Conservation (phyloP, 1,140 invertebrate species). For the Acromyrmex charruanus region DNA sequence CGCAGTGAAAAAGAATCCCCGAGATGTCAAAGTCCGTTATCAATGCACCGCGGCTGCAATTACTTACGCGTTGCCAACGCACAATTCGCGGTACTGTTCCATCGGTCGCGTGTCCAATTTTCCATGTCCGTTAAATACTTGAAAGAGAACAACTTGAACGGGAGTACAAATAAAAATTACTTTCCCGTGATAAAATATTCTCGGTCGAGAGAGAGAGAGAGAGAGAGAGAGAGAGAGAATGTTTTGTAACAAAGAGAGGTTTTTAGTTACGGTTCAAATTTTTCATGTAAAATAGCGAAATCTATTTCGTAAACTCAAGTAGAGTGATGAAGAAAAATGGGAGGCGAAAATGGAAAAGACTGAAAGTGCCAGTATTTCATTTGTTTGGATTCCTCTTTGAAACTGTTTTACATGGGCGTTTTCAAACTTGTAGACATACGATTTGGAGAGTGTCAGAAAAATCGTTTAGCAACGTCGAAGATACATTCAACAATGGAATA, state of each 20-base stretch:
- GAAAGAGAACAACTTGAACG: not conserved
- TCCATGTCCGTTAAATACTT: conserved; percentile 25
- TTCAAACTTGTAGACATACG: conserved; percentile 6
- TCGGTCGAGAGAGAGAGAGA: not conserved
- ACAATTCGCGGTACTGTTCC: not conserved
- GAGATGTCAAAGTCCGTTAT: conserved; percentile 27
- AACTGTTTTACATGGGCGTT: not conserved
- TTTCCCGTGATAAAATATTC: conserved; percentile 24
- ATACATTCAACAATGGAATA: not conserved
- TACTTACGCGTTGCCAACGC: conserved; percentile 37
- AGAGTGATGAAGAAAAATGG: conserved; percentile 49
- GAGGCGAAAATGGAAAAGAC: conserved; percentile 38
- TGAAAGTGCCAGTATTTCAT: conserved; percentile 40
- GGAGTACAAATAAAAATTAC: conserved; percentile 24
- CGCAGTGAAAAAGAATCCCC: conserved; percentile 21
- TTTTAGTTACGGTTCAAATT: conserved; percentile 38
- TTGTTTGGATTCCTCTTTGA: conserved; percentile 30
- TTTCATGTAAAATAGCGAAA: conserved; percentile 46
- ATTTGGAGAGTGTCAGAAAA: conserved; percentile 20
- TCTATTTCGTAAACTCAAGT: conserved; percentile 35
- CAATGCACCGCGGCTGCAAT: conserved; percentile 1
- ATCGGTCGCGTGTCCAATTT: conserved; percentile 27
- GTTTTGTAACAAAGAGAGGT: not conserved
- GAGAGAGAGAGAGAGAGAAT: not conserved
- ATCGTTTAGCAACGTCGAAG: conserved; percentile 4